Evolutionary conservation across 2,113 vertebrate genomes (phyloP), one percentile per base, ranked within the genome.

Genomic region (Limanda limanda): DNA sequence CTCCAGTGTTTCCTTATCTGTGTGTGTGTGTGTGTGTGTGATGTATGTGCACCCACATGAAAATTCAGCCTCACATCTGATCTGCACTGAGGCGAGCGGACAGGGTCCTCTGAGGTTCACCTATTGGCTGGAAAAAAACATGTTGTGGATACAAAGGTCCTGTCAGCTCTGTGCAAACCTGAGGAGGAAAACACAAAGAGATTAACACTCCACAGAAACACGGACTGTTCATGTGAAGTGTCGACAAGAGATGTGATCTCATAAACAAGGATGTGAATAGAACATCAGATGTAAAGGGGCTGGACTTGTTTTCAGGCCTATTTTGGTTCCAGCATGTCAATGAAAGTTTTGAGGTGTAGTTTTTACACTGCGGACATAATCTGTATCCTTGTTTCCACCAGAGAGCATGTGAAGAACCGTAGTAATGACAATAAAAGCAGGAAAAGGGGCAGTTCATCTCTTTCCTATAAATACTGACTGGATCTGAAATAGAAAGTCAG

Each of bases 401-500:
- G 25, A 71, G 40, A 76, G 40, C 17, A 55, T 51, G 24, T 1
- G 0, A 11, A 51, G 51, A 77, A 63, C 64, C 54, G 31, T 17
- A 42, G 18, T 10, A 3, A 57, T 72, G 24, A 55, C 40, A 73
- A 17, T 61, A 60, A 79, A 74, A 79, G 31, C 69, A 51, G 13
- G 23, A 25, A 35, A 35, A 62, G 45, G 51, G 52, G 17, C 52
- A 78, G 59, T 63, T 79, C 55, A 25, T 54, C 12, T 62, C 10
- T 66, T 55, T 62, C 31, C 31, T 81, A 78, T 74, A 59, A 83
- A 63, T 73, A 80, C 60, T 57, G 37, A 68, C 27, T 15, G 48
- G 48, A 8, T 77, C 74, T 31, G n/a, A 84, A 85, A 83, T 78
- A 81, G 78, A 73, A 74, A 68, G 42, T 56, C 21, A 67, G 77